phyloP scores from a whole-genome alignment of 2,113 vertebrate genomes.

The Myanophis thanlyinensis region DNA sequence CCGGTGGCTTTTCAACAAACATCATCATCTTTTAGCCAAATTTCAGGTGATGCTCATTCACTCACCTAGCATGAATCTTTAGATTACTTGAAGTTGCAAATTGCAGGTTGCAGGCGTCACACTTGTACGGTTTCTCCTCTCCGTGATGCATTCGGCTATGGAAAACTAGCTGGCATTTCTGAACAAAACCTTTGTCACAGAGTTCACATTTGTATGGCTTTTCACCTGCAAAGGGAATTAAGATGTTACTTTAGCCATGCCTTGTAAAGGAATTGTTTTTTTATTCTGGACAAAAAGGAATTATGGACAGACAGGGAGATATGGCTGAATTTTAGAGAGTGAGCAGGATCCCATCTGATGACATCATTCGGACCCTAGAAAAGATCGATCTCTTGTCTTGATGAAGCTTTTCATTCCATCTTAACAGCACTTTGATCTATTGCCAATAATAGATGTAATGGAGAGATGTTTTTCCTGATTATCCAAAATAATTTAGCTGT shows the following conservation, averaged over 20 bases:
- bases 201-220: slow-evolving; percentile 84
- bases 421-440: not conserved
- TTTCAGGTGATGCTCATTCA: not conserved
- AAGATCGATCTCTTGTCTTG: not conserved
- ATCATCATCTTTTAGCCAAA: not conserved
- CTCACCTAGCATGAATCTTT: slow-evolving; percentile 87
- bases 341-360: not conserved
- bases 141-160: slow-evolving; percentile 90
- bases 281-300: not conserved
- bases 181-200: slow-evolving; percentile 86
- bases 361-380: not conserved
- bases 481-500: not conserved
- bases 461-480: not conserved
- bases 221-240: slow-evolving; percentile 71
- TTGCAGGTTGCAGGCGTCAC: slow-evolving; percentile 84
- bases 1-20: not conserved
- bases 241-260: slow-evolving; percentile 14
- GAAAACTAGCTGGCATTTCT: slow-evolving; percentile 90
- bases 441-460: not conserved
- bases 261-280: not conserved
- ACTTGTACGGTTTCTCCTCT: slow-evolving; percentile 90
- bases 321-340: not conserved
- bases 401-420: not conserved
- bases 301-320: not conserved
- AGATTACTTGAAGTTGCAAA: slow-evolving; percentile 90